Base-by-base conservation (phyloP, 1,140 invertebrate genomes). In the Panagrolaimus sp. region DNA sequence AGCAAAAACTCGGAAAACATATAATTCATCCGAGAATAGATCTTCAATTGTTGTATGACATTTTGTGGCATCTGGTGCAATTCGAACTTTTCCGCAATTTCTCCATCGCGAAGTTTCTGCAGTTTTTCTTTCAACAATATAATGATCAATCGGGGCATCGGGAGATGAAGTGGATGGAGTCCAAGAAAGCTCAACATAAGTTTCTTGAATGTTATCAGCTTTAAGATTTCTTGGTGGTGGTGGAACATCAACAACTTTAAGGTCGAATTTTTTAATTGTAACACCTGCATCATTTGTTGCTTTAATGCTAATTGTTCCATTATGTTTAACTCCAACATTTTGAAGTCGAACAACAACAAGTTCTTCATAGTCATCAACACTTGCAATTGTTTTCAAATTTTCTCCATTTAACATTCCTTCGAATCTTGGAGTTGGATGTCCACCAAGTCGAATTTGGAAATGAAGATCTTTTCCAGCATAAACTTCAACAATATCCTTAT, bases 1-100 rank as follows among this genome's bases (percentile, higher is more conserved):
- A 14, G 95, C 95, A 87, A 93, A 91, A 0, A 98, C 89, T 72
- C 95, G 88, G 88, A 98, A 98, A 75, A 94, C 86, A 80, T 98
- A 98, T 84, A 97, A 92, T 79, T 94, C 91, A 71, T 93, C 92
- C 1, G 32, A 15, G 1, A 91, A 91, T 17, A 98, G 85, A 3
- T 94, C 95, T 85, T 96, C 94, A 26, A 52, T 28, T 14, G 69
- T 65, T n/a, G 38, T n/a, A 46, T 58, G 64, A 15, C 69, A 52
- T 9, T 43, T 58, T 14, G 26, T 71, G 0, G 94, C 92, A 43
- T 89, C 90, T 44, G 69, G 78, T 6, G 76, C 62, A 63, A 67
- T 32, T 52, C 69, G 63, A 4, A 77, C 67, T 24, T 74, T 77
- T 45, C 74, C 77, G 28, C 73, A 69, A 71, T 80, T 73, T 26